These are phyloP conservation scores for Probosciger aterrimus DNA, from an alignment of 2,113 vertebrate species.

Conservation along the genomic window DNA sequence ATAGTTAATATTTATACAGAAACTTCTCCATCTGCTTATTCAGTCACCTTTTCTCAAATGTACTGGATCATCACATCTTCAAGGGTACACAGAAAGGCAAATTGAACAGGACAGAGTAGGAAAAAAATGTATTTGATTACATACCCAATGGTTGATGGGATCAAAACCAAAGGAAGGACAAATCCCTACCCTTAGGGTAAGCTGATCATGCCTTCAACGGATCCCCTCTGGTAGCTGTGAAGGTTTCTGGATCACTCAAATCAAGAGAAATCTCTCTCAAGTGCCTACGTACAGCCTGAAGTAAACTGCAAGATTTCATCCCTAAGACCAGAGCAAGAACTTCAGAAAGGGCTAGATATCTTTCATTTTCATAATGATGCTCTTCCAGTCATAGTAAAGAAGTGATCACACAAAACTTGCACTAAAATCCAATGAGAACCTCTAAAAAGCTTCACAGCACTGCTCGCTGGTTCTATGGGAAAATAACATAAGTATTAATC, in stretches of 20 bases:
- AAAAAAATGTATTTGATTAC: constrained; percentile 69
- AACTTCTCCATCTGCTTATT: background rate
- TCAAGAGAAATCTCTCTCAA: constrained; percentile 30
- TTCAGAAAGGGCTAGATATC: background rate
- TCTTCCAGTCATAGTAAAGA: background rate
- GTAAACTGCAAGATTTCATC: background rate
- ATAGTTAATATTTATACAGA: constrained; percentile 13
- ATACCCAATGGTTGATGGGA: constrained; percentile 17
- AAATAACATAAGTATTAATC: constrained; percentile 4
- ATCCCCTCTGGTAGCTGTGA: constrained; percentile 68
- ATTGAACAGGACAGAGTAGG: background rate
- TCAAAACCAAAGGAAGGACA: constrained; percentile 84
- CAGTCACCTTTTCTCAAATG: constrained; percentile 4
- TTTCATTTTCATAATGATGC: background rate
- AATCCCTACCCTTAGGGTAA: constrained; percentile 85
- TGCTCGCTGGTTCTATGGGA: background rate
- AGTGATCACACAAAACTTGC: background rate
- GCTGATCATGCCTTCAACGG: constrained; percentile 76
- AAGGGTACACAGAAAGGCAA: constrained; percentile 33
- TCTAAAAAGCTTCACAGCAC: background rate
- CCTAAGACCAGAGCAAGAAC: background rate
- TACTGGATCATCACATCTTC: constrained; percentile 39
- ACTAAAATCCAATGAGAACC: background rate
- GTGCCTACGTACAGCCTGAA: background rate
- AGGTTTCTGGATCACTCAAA: constrained; percentile 22